Evolutionary conservation across 2,797 vertebrate species (phyloP).

Genomic region (Arctocebus calabarensis): DNA sequence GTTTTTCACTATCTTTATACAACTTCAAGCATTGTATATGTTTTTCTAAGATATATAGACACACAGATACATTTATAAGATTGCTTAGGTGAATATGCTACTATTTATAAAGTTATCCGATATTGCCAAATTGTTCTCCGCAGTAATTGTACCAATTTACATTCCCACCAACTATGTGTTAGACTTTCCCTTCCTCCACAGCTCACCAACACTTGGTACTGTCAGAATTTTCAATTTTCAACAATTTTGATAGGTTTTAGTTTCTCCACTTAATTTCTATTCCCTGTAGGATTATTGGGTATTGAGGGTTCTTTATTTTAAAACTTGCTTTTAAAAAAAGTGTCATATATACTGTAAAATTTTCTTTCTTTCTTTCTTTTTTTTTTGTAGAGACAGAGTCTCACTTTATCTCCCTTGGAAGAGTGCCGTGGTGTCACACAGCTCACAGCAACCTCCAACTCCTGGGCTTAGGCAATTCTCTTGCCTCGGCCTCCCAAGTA

Average conservation of each 20-base stretch:
- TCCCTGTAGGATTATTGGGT: neutral
- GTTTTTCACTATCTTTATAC: neutral
- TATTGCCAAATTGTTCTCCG: neutral
- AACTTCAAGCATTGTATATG: neutral
- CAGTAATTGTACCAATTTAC: neutral
- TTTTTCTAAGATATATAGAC: neutral
- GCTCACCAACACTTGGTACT: neutral
- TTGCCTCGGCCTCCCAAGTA: no score
- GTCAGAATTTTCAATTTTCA: conserved; percentile 23
- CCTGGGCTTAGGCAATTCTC: no score
- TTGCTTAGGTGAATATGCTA: neutral
- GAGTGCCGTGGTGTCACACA: no score
- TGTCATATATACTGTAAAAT: no score
- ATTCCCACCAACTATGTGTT: neutral
- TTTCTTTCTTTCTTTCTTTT: no score
- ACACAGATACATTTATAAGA: neutral
- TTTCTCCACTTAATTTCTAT: conserved; percentile 35
- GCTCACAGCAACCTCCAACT: no score
- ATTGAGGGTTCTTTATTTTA: conserved; percentile 46
- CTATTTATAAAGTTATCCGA: neutral
- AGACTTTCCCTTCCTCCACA: neutral
- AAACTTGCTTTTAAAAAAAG: no score
- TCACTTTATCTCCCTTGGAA: no score
- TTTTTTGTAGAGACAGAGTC: no score
- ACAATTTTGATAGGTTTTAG: neutral